Base-by-base conservation (phyloP, 2,113 vertebrate species). In the Bufo bufo region DNA sequence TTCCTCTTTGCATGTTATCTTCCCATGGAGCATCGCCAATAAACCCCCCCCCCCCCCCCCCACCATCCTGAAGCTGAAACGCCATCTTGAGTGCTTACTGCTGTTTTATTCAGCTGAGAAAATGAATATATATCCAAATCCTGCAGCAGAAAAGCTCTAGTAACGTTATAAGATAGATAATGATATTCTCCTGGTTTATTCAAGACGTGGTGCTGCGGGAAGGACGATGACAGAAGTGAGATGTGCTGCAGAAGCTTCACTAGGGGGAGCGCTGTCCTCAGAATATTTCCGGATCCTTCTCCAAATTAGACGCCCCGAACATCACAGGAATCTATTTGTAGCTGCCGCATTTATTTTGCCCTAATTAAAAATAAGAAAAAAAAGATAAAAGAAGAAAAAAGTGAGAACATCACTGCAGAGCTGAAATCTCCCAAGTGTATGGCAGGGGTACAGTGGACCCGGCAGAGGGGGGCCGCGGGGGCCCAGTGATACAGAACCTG, bases 271-370 rank as follows among this genome's bases (percentile, higher is more conserved):
- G 7, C 77, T 7, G 50, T 78, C 20, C 49, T 77, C 47, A 12
- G 19, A 12, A n/a, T 77, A n/a, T 52, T 50, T 11, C 50, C 14
- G 12, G 5, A 69, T n/a, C 23, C 66, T 12, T 45, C 69, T 20
- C 23, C 63, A 23, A 6, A 66, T 23, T 20, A 10, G 23, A 50
- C 17, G 13, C 33, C 69, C 33, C 47, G 72, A 75, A 50, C 43
- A 75, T 47, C 72, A 75, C 72, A 75, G 72, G 6, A 49, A 75
- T 50, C 72, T 75, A 50, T 75, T 75, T 75, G 9, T 75, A 50
- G 72, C 6, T 75, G 17, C 50, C 12, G 4, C 6, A 20, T 75
- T 75, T 75, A 75, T 75, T 50, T 75, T 49, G 14, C 43, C 14
- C 14, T 74, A 74, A 72, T 72, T 72, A 74, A 74, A 47, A 47